Evolutionary conservation across 2,888 invertebrate species (phyloP).

Genomic region (Tridacna crocea): DNA sequence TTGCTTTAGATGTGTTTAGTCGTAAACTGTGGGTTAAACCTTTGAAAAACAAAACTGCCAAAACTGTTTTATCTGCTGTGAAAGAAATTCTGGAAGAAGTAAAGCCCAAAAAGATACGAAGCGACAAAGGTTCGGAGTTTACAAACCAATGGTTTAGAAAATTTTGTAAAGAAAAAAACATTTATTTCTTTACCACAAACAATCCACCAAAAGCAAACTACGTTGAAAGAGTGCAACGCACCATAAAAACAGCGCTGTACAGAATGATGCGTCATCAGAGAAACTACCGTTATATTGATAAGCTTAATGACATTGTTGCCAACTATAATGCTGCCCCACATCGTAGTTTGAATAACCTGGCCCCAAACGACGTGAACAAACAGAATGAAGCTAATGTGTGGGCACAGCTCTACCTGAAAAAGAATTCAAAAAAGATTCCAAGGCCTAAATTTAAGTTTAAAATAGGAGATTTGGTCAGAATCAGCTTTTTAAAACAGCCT

Average conservation of each 20-base stretch:
- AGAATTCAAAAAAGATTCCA: slow-evolving; percentile 23
- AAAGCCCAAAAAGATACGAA: slow-evolving; percentile 29
- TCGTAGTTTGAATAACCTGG: slow-evolving; percentile 36
- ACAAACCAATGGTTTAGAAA: slow-evolving; percentile 29
- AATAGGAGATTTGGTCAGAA: slow-evolving; percentile 45
- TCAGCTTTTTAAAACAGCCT: slow-evolving; percentile 49
- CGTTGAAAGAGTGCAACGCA: slow-evolving; percentile 32
- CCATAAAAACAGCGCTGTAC: slow-evolving; percentile 39
- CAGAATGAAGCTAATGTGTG: slow-evolving; percentile 54
- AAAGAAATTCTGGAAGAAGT: slow-evolving; percentile 23
- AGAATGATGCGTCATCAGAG: slow-evolving; percentile 50
- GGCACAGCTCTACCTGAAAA: slow-evolving; percentile 52
- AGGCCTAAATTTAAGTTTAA: slow-evolving; percentile 45
- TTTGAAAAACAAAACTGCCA: slow-evolving; percentile 34
- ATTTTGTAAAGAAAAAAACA: slow-evolving; percentile 18
- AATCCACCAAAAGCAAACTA: slow-evolving; percentile 32
- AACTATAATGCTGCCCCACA: slow-evolving; percentile 52
- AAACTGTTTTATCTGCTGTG: slow-evolving; percentile 30
- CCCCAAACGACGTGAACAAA: slow-evolving; percentile 47
- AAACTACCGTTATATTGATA: slow-evolving; percentile 49
- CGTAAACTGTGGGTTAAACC: slow-evolving; percentile 45
- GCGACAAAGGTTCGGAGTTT: slow-evolving; percentile 34
- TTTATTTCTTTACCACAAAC: slow-evolving; percentile 32
- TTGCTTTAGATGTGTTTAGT: slow-evolving; percentile 40
- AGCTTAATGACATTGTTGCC: slow-evolving; percentile 35